Evolutionary conservation across 2,113 vertebrate genomes (phyloP), one percentile per base, ranked within the genome.

Genomic region (Trachemys scripta): DNA sequence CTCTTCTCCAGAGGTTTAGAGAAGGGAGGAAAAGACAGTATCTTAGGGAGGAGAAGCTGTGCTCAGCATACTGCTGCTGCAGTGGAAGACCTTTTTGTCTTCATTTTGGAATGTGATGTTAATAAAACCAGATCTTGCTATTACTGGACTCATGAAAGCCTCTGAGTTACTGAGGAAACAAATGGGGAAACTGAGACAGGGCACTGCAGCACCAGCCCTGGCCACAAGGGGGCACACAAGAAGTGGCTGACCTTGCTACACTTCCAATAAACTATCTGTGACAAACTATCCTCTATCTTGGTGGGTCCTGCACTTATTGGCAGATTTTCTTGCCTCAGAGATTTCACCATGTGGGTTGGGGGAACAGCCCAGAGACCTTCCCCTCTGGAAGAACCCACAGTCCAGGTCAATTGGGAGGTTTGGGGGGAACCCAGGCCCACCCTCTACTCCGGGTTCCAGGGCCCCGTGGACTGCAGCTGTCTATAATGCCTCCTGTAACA

Each of bases 221-320:
- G 35, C 17, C 65, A 29, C 38, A 24, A 69, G n/a, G 83, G 90
- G 81, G 7, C 27, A n/a, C 2, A 0, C 0, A 0, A 38, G 85
- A 65, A 22, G 51, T 54, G 80, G 7, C 65, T n/a, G 51, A 54
- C 54, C 19, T 75, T 51, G 81, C 35, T 84, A 25, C 72, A 35
- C 87, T 76, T 24, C 38, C 72, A 76, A 45, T 76, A 42, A 45
- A 10, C 24, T 42, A 42, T 42, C 42, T 42, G 42, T 42, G 42
- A 42, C 42, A 42, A 42, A 42, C n/a, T n/a, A n/a, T n/a, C 42
- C 42, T 42, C 42, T 42, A 42, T 42, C 42, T 42, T 42, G 42
- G 42, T 42, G 42, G 42, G 42, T 42, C 42, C 42, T 42, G 42
- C 42, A 42, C 42, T 42, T 42, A 42, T 42, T 42, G 42, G 42